Evolutionary conservation across 2,888 invertebrate genomes (phyloP).

Genomic region (Protodeltote pygarga): DNA sequence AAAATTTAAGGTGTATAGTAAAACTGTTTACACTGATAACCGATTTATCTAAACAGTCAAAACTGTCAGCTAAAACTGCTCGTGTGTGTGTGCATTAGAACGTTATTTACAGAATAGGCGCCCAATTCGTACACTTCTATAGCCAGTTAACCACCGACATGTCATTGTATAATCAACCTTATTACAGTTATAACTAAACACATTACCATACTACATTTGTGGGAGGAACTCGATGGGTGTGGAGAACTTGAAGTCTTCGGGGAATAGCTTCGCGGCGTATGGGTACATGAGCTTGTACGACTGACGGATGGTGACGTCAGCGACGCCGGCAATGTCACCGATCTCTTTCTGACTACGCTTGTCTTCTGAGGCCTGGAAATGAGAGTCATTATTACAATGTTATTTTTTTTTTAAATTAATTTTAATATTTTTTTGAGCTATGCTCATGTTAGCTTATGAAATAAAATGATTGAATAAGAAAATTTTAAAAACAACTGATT

Average conservation of each 20-base stretch:
- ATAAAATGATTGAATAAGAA: no score
- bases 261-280: slow-evolving; percentile 96
- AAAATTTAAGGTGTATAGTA: no score
- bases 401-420: no score
- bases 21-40: no score
- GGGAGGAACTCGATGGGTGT: slow-evolving; percentile 98
- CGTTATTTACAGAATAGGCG: background rate
- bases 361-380: slow-evolving; percentile 93
- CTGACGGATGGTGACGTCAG: slow-evolving; percentile 98
- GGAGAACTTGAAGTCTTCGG: slow-evolving; percentile 97
- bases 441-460: no score
- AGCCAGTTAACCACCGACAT: background rate
- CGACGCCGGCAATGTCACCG: slow-evolving; percentile 99
- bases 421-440: no score
- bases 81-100: no score
- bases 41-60: no score
- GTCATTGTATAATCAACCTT: background rate
- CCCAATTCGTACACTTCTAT: slow-evolving; percentile 1
- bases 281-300: slow-evolving; percentile 99
- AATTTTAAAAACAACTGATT: no score
- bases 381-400: no score
- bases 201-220: slow-evolving; percentile 87
- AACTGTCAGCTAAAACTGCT: no score
- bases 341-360: slow-evolving; percentile 99
- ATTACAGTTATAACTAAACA: slow-evolving; percentile 7